Evolutionary conservation across 2,113 vertebrate genomes (phyloP), one percentile per base, ranked within the genome.

Genomic region (Scalopus aquaticus): DNA sequence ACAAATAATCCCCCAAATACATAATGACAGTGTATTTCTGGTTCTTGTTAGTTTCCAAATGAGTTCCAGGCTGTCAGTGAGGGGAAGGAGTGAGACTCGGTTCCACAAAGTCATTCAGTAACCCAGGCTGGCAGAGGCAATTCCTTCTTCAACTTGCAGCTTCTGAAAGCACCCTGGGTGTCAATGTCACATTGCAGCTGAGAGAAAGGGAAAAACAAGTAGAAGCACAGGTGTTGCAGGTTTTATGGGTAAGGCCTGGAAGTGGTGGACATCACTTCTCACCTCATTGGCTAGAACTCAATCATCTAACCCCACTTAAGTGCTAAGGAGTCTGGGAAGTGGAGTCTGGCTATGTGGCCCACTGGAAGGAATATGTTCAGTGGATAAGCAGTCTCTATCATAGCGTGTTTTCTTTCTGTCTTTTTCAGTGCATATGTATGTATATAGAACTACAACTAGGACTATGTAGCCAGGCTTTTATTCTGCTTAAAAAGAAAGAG

Each of bases 381-480:
- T 35, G 17, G 93, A 56, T 77, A 81, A 86, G 42, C 54, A 32
- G 44, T 79, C 46, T 67, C 54, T 73, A 64, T 22, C 15, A 26
- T 26, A 80, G n/a, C 26, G 46, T 70, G 37, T 88, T 90, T 91
- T 91, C 90, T 94, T 62, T 32, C n/a, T 35, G 46, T 51, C 49
- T 62, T 60, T 77, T 77, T 65, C 42, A 87, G 12, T 83, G 70
- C 8, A 46, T 42, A 83, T 42, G 32, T 77, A 28, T 65, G 26
- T 65, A 58, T 65, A 78, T 32, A 37, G 2, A 9, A 82, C 65
- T 35, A 62, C 1, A 24, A 82, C 35, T 30, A 44, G 64, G 76
- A 37, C 60, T 54, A 54, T 65, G 72, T 46, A 54, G 26, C 69
- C 69, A 69, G 28, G 42, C 84, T 89, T 91, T 64, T 72, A 83